phyloP scores from a whole-genome alignment of 2,797 vertebrate species.

The Enteromius treurensis region DNA sequence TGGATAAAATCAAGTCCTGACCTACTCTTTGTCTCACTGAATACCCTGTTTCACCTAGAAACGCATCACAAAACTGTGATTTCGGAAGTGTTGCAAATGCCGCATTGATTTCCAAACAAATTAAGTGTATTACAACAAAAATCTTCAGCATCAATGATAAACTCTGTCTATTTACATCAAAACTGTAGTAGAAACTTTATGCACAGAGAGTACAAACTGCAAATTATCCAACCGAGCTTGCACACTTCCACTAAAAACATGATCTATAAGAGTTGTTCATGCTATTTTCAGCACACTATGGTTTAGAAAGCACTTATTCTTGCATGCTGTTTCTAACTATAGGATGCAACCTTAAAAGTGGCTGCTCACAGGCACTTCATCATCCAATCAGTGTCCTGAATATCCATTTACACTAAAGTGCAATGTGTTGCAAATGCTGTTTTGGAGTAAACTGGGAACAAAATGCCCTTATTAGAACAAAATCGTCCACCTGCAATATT shows the following conservation, averaged over 20 bases:
- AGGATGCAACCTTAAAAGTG: neutral
- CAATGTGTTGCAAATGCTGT: neutral
- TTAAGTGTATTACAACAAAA: neutral
- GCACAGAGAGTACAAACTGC: neutral
- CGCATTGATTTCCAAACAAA: neutral
- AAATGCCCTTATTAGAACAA: neutral
- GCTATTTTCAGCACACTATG: neutral
- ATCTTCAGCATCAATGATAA: neutral
- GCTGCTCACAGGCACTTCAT: neutral
- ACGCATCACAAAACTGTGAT: neutral
- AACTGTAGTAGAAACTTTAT: neutral
- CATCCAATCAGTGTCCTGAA: neutral
- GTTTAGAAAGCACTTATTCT: neutral
- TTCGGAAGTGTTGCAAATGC: neutral
- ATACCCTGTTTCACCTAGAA: neutral
- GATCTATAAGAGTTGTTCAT: neutral
- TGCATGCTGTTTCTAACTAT: neutral
- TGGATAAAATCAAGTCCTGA: constrained; percentile 7
- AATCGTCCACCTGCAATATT: neutral
- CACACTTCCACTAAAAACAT: neutral
- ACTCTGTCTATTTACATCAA: neutral
- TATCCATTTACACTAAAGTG: neutral
- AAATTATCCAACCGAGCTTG: neutral
- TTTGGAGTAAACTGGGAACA: neutral
- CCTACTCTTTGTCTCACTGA: neutral